A percentile compares a stretch with the other conserved stretches of the same genome.
phyloP scores from a whole-genome alignment of 37 sponge, comb jelly and placozoan genomes.

The Lycopodina hypogea region DNA sequence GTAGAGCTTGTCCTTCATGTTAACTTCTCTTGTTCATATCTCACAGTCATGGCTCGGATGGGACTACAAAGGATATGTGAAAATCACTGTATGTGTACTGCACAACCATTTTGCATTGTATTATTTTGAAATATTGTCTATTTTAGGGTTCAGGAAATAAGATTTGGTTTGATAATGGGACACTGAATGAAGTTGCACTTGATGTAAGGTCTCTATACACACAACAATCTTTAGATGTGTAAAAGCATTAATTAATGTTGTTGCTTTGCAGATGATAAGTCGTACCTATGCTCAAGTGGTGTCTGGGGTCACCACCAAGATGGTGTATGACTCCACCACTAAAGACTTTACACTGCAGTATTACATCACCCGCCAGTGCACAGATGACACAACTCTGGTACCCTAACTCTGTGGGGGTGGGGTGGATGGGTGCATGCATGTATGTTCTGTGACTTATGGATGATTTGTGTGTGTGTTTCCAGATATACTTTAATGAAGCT shows the following conservation, averaged over 20 bases:
- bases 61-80: constrained; percentile 82
- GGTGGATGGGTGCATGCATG: neutral
- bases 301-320: constrained; percentile 55
- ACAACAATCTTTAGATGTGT: neutral
- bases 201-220: constrained; percentile 26
- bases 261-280: constrained; percentile 49
- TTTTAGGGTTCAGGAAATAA: constrained; percentile 4
- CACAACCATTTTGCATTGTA: neutral
- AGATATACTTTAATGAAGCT: constrained; percentile 79
- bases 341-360: constrained; percentile 63
- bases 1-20: neutral
- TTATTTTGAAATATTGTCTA: neutral
- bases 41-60: constrained; percentile 84
- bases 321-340: constrained; percentile 50
- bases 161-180: constrained; percentile 67
- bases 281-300: constrained; percentile 81
- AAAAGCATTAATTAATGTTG: neutral
- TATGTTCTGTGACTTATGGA: neutral
- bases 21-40: neutral
- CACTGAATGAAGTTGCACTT: constrained; percentile 39
- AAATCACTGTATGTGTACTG: constrained; percentile 66
- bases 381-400: constrained; percentile 60
- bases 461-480: neutral
- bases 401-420: too few species aligned
- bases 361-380: constrained; percentile 1